These are phyloP conservation scores for Oreochromis aureus DNA, from an alignment of 2,113 vertebrate genomes.

Conservation along the genomic window DNA sequence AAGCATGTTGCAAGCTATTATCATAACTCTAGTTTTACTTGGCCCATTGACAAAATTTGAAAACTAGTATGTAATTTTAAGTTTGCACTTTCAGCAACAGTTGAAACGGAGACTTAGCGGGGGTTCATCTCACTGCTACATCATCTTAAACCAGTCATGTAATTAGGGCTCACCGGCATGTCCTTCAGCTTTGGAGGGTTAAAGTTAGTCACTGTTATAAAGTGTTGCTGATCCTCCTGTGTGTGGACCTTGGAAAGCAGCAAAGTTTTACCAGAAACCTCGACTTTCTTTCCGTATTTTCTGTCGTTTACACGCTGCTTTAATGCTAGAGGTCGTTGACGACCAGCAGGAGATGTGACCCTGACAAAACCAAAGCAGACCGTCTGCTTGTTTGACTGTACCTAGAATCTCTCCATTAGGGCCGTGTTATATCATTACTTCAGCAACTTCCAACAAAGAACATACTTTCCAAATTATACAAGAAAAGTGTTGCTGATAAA, in stretches of 20 bases:
- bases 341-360: neutral
- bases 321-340: fast-evolving
- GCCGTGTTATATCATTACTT: neutral
- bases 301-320: neutral
- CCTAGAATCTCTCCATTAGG: neutral
- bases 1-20: too few species aligned
- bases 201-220: too few species aligned
- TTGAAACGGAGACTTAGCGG: too few species aligned
- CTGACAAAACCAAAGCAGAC: neutral
- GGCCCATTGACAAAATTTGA: too few species aligned
- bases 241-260: neutral
- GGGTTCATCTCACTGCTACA: too few species aligned
- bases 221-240: neutral
- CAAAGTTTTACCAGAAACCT: neutral
- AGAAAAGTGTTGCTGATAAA: neutral
- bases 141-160: too few species aligned
- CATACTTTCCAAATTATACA: neutral
- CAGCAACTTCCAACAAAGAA: neutral
- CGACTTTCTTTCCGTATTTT: neutral
- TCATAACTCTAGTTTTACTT: too few species aligned
- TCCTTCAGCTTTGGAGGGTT: too few species aligned
- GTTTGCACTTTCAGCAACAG: too few species aligned
- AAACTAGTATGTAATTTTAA: too few species aligned
- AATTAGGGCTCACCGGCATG: too few species aligned
- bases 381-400: neutral